Conservation (phyloP, 2,797 vertebrate species). For the Enteromius anoplus region DNA sequence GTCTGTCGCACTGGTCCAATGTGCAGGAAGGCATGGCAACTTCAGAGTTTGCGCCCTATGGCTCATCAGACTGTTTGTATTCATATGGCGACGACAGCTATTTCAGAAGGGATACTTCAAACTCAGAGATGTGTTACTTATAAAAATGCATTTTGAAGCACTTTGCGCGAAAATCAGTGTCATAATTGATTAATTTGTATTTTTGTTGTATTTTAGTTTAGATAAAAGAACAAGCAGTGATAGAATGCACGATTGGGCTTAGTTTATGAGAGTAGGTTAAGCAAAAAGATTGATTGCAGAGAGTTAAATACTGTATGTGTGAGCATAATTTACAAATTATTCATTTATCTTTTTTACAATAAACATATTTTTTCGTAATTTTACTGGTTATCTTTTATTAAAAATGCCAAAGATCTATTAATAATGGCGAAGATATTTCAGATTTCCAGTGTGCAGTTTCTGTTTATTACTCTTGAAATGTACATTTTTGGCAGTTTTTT, state of each 20-base stretch:
- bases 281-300: slow-evolving; percentile 10
- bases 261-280: background rate
- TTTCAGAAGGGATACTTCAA: slow-evolving; percentile 78
- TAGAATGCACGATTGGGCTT: slow-evolving; percentile 1
- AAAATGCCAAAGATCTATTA: background rate
- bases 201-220: background rate
- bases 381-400: background rate
- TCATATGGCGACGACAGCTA: slow-evolving; percentile 72
- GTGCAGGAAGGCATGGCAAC: slow-evolving; percentile 67
- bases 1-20: slow-evolving; percentile 68
- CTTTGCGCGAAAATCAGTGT: slow-evolving; percentile 48
- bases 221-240: background rate
- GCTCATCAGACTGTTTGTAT: slow-evolving; percentile 77
- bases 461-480: background rate
- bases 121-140: slow-evolving; percentile 86
- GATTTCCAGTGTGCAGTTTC: background rate
- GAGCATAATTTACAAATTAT: slow-evolving; percentile 36
- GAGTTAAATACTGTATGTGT: background rate
- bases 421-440: background rate
- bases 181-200: slow-evolving; percentile 12
- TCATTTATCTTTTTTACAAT: slow-evolving; percentile 50
- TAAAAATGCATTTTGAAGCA: slow-evolving; percentile 66
- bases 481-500: background rate
- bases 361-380: slow-evolving; percentile 36
- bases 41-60: slow-evolving; percentile 71